Conservation (phyloP, 2,113 vertebrate species). For the Platichthys stellatus region DNA sequence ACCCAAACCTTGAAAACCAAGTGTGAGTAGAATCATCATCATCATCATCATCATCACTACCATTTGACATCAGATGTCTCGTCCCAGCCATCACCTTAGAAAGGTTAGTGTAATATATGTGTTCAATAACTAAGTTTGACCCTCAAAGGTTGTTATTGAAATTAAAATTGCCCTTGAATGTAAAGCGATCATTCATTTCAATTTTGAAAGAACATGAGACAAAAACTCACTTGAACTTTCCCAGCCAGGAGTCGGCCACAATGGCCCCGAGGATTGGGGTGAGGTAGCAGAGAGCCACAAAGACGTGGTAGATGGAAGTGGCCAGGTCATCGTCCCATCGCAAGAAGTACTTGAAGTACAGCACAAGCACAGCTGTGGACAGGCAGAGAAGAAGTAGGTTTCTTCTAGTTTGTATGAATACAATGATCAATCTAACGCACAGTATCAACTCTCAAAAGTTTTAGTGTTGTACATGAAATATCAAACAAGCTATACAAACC, state of each 20-base stretch:
- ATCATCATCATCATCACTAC: too few relatives aligned
- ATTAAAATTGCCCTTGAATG: too few relatives aligned
- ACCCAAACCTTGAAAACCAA: too few relatives aligned
- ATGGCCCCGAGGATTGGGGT: conserved; percentile 92
- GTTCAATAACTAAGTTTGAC: too few relatives aligned
- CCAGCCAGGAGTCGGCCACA: conserved; percentile 95
- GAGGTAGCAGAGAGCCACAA: conserved; percentile 94
- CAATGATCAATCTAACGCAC: background rate
- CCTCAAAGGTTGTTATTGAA: too few relatives aligned
- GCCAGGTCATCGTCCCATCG: conserved; percentile 87
- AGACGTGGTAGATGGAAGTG: conserved; percentile 92
- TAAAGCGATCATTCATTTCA: background rate
- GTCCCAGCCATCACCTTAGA: too few relatives aligned
- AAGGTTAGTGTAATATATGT: too few relatives aligned
- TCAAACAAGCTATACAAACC: too few relatives aligned
- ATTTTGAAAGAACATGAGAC: background rate
- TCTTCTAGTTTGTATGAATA: background rate
- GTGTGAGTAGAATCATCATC: too few relatives aligned
- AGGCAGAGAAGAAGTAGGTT: background rate
- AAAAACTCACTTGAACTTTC: conserved; percentile 93
- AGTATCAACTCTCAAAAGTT: too few relatives aligned
- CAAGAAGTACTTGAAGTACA: conserved; percentile 93
- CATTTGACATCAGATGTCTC: too few relatives aligned
- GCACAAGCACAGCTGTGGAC: conserved; percentile 88
- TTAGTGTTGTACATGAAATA: too few relatives aligned